Percentiles rank a stretch among this genome's conserved stretches.
Evolutionary conservation across 2,797 vertebrate genomes (phyloP).

Genomic region (Oceanodroma leucorhoa): DNA sequence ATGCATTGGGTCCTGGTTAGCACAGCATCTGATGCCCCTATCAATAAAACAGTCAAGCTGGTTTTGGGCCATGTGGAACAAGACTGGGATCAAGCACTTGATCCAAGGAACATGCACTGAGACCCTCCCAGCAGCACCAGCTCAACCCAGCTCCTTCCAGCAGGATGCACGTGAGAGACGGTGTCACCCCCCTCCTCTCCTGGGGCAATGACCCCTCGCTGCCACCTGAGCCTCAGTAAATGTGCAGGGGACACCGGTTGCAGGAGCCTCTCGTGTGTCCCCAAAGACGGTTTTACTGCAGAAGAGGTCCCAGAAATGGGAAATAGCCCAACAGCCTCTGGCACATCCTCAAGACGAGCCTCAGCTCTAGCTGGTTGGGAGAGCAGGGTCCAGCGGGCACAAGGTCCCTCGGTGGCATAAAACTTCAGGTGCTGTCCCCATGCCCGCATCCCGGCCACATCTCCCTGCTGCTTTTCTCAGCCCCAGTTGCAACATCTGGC

Average conservation of each 20-base stretch:
- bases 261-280: neutral
- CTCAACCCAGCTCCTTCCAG: neutral
- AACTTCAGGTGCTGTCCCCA: neutral
- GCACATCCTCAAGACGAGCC: rapidly evolving
- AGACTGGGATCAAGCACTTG: neutral
- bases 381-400: neutral
- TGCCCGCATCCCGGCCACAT: rapidly evolving
- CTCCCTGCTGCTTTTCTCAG: neutral
- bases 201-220: rapidly evolving
- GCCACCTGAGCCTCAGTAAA: no score
- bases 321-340: neutral
- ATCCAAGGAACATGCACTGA: neutral
- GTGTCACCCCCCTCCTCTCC: neutral
- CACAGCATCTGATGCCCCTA: no score
- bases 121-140: neutral
- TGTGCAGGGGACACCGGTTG: rapidly evolving
- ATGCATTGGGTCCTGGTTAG: neutral
- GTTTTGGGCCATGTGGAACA: neutral
- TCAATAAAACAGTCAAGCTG: rapidly evolving
- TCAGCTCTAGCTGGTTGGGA: rapidly evolving
- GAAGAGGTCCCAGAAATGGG: neutral
- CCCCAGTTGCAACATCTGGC: neutral
- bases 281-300: neutral
- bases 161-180: rapidly evolving
- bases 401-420: neutral